Base-by-base conservation (phyloP, 1,140 invertebrate genomes). In the Macrosteles quadrilineatus region DNA sequence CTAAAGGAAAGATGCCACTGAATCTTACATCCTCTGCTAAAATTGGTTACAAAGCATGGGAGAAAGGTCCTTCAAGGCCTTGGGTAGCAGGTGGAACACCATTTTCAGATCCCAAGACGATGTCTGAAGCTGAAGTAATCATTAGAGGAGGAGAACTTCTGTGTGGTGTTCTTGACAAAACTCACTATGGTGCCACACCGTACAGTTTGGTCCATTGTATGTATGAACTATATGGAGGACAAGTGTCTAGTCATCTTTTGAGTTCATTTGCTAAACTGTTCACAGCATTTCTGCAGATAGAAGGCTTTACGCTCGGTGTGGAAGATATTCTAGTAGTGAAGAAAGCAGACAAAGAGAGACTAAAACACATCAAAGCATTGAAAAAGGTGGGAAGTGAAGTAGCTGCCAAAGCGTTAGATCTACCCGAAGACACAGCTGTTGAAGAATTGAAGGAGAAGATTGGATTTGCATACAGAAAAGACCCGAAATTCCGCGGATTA, bases 121-220 rank as follows among this genome's bases (percentile, higher is more conserved):
- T 99, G 91, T 88, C 89, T 53, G 98, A 99, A 81, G 91, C 91
- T 67, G 88, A 97, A 82, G 95, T 99, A 30, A 84, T 98, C 14
- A 93, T 99, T 73, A 81, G 91, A 62, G 84, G 91, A 65, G 97
- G 97, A 6, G 91, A 99, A 81, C 81, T 99, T 9, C 77, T 99
- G 0, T 89, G 85, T 75, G 98, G 98, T 2, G 90, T 99, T n/a
- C 82, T 99, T 40, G 98, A 99, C 81, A 99, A 99, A 82, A 91
- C 89, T 31, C 97, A 98, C 78, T 97, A 95, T 81, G 98, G 98
- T 21, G 90, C 97, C 0, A 97, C 97, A 0, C 88, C 92, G 2
- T 98, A 93, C 81, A 94, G 97, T 75, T 85, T 99, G 12, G 87
- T 98, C 19, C 97, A 99, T 78, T 91, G 91, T 73, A 89, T 96